These are phyloP conservation scores for Trichogramma dendrolimi DNA, from an alignment of 2,888 invertebrate species.

Conservation along the genomic window DNA sequence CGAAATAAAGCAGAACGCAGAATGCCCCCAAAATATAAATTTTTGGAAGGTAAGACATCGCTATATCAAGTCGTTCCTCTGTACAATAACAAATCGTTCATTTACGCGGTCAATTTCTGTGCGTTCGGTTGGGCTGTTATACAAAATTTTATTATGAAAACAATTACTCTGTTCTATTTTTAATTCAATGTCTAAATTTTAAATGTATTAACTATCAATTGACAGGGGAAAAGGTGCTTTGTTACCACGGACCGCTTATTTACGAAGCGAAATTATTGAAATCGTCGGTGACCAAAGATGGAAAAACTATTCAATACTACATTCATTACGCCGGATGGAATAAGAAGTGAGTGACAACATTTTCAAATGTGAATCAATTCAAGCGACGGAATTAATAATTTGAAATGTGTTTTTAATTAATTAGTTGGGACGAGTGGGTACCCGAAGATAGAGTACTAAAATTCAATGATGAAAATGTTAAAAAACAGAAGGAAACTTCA, in stretches of 20 bases:
- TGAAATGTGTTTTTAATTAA: slow-evolving; percentile 4
- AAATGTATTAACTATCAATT: slow-evolving; percentile 29
- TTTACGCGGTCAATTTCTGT: not conserved
- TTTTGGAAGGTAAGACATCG: slow-evolving; percentile 63
- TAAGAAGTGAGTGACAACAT: slow-evolving; percentile 73
- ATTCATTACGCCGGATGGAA: slow-evolving; percentile 99
- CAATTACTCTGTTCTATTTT: not conserved
- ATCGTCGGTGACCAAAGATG: slow-evolving; percentile 69
- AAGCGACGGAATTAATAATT: not conserved
- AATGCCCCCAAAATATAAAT: slow-evolving; percentile 69
- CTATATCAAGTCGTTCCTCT: slow-evolving; percentile 13
- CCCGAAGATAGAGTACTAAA: slow-evolving; percentile 64
- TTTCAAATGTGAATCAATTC: slow-evolving; percentile 2
- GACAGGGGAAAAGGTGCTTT: slow-evolving; percentile 83
- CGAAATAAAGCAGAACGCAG: slow-evolving; percentile 23
- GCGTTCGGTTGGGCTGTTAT: not conserved
- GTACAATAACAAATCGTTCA: slow-evolving; percentile 10
- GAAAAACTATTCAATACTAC: slow-evolving; percentile 83
- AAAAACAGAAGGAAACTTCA: slow-evolving; percentile 61
- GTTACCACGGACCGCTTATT: slow-evolving; percentile 92
- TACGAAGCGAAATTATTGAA: slow-evolving; percentile 96
- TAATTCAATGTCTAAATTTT: slow-evolving; percentile 1
- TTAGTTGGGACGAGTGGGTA: slow-evolving; percentile 61
- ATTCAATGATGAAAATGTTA: slow-evolving; percentile 60
- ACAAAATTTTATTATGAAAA: not conserved